Evolutionary conservation across 2,888 invertebrate genomes (phyloP), one percentile per base, ranked within the genome.

Genomic region (Scotopteryx bipunctaria): DNA sequence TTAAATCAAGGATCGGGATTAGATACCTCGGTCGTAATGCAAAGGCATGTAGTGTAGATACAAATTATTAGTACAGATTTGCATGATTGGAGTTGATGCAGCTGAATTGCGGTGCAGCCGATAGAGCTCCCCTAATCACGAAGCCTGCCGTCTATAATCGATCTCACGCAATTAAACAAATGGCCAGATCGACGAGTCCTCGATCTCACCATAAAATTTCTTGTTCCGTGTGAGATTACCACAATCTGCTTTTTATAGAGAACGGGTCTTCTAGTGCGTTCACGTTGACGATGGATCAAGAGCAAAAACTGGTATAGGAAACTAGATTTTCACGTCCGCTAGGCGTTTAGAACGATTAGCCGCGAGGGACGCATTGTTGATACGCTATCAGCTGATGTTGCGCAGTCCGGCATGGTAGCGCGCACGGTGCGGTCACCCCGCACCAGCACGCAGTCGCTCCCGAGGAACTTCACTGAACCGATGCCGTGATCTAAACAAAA

Each of bases 351-450:
- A 85, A 76, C 76, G 84, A 86, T 86, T 87, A 83, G 82, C 71
- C 71, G 74, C 69, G 70, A 80, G 82, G 75, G 78, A 76, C 70
- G 83, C 77, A 79, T 86, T 86, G 88, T 86, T 88, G 89, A 89
- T 89, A 89, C 69, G 74, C 77, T 87, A 86, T 88, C 90, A 89
- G 89, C 87, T 88, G 87, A 76, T 83, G 73, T 78, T 66, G 74
- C 82, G 81, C 89, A 89, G 90, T 89, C 78, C 81, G 86, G 81
- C 76, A 85, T 86, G 84, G 84, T 78, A 78, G 71, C 80, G 84
- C 89, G 88, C 69, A 69, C 78, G 61, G 81, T 76, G 77, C 86
- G 86, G 86, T 83, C 87, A 82, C 71, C 61, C 78, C 52, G 56
- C 56, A 80, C 78, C 41, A 78, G 71, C 60, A 71, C 67, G 64